Evolutionary conservation across 2,797 vertebrate species (phyloP).

Genomic region (Xiphophorus birchmanni): DNA sequence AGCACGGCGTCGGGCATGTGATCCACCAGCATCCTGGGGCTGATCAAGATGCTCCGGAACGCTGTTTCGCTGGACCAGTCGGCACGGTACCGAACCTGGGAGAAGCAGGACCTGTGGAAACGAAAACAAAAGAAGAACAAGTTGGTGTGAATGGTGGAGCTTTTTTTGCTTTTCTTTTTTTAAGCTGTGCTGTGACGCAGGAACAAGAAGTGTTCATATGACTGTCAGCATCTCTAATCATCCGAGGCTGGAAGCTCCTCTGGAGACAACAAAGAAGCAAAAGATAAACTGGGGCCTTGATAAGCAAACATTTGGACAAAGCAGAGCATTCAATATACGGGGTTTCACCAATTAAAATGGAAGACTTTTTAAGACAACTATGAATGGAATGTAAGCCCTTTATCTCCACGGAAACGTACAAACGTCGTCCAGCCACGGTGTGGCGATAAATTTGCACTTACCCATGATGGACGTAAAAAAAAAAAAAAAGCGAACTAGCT

Average conservation of each 20-base stretch:
- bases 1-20: constrained; percentile 93
- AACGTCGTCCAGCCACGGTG: no score
- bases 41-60: constrained; percentile 92
- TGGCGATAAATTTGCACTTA: no score
- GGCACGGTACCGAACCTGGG: constrained; percentile 83
- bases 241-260: background rate
- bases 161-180: background rate
- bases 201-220: background rate
- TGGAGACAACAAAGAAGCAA: background rate
- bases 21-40: constrained; percentile 92
- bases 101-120: constrained; percentile 84
- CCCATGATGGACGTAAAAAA: no score
- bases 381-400: no score
- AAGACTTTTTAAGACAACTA: no score
- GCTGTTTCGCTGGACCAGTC: constrained; percentile 86
- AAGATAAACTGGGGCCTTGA: background rate
- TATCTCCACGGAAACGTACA: no score
- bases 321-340: background rate
- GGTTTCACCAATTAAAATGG: no score
- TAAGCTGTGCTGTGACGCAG: background rate
- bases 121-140: background rate
- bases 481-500: no score
- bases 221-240: background rate
- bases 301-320: background rate
- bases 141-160: background rate